phyloP scores from a whole-genome alignment of 2,797 vertebrate species.

The Poecilia wingei region DNA sequence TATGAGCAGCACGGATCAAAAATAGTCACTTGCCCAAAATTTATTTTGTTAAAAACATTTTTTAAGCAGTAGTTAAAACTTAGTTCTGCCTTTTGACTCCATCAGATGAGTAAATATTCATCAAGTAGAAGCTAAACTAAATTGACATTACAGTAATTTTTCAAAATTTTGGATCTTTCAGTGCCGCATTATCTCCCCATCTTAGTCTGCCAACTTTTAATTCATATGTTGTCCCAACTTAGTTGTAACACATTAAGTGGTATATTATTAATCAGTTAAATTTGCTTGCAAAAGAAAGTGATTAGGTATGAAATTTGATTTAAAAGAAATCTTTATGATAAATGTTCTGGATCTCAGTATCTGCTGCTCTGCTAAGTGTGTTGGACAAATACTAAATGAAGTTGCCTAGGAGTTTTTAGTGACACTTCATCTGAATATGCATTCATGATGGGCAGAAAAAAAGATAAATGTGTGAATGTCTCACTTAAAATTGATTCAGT shows the following conservation, averaged over 20 bases:
- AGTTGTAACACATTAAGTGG: conserved; percentile 56
- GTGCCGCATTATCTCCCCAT: conserved; percentile 28
- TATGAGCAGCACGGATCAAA: conserved; percentile 53
- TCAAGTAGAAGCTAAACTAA: conserved; percentile 40
- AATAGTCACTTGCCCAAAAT: conserved; percentile 59
- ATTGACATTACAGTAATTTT: conserved; percentile 46
- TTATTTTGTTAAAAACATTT: conserved; percentile 4
- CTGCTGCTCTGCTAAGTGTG: conserved; percentile 36
- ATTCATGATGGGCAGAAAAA: conserved; percentile 37
- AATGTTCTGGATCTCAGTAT: conserved; percentile 38
- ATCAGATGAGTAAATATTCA: conserved; percentile 65
- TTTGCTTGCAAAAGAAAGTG: conserved; percentile 39
- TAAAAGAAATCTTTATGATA: conserved; percentile 32
- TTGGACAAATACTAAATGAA: conserved; percentile 30
- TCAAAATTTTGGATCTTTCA: conserved; percentile 12
- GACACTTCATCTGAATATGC: conserved; percentile 52
- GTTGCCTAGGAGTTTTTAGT: conserved; percentile 28
- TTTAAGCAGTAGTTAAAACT: conserved; percentile 54
- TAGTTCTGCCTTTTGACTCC: conserved; percentile 64
- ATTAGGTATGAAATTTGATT: conserved; percentile 43
- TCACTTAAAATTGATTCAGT: background rate
- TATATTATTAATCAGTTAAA: conserved; percentile 46
- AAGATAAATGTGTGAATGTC: background rate
- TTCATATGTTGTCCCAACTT: conserved; percentile 51
- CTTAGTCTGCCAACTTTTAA: conserved; percentile 56